Base-by-base conservation (phyloP, 2,797 vertebrate genomes). In the Rhabdomys pumilio region DNA sequence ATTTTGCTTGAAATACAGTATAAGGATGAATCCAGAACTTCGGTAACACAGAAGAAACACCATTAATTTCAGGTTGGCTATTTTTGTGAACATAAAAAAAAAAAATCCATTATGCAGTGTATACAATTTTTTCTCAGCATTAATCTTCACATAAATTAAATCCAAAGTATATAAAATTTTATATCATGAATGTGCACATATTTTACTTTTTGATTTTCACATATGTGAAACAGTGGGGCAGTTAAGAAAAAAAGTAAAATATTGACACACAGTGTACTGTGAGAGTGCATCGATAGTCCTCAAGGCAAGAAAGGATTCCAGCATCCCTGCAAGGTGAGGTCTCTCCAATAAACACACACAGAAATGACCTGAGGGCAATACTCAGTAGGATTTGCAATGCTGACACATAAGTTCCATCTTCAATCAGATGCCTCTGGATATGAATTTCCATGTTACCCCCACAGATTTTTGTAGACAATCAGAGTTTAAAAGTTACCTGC, bases 401-500 rank as follows among this genome's bases (percentile, higher is more conserved):
- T 98, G 95, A 97, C 92, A 94, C 4, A 0, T 55, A 95, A 96
- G 82, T 55, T 82, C 92, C 67, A 65, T 94, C 85, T 92, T 96
- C 38, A 96, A 5, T 88, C 26, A 91, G 19, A 0, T 94, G 85
- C 94, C 86, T 94, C 90, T 15, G 57, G 94, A 59, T 94, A 6
- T 63, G 3, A 97, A 95, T 96, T 96, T 79, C 22, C 89, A 96
- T 76, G 75, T 75, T 95, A 95, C 41, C 85, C 10, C 10, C 77
- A 41, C n/a, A 93, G 44, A 63, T 69, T 65, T 76, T 15, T 80
- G 10, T 29, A 97, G 76, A 79, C 63, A 1, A 0, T 96, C 41
- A 77, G 2, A 20, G 73, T 97, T 97, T 96, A 91, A 92, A 98
- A 97, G 89, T 84, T 93, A 91, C 94, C 92, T 83, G 79, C 82